Evolutionary conservation across 2,113 vertebrate genomes (phyloP).

Genomic region (Aythya baeri): DNA sequence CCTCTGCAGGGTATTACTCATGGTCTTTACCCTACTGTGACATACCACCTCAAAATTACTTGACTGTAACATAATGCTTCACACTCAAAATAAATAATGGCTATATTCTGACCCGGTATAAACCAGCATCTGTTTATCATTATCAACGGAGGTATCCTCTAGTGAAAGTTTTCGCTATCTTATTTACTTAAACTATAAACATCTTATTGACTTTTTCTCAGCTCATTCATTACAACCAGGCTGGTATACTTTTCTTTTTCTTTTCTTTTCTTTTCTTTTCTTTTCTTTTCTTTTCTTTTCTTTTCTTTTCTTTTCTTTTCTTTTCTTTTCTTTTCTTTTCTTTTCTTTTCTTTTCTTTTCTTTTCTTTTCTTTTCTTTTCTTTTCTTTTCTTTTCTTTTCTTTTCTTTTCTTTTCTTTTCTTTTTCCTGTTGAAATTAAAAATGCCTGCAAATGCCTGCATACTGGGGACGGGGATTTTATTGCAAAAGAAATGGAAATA

Average conservation of each 20-base stretch:
- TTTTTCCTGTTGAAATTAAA: background rate
- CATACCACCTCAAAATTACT: background rate
- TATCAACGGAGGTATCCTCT: background rate
- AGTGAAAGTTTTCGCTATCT: background rate
- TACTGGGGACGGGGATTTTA: background rate
- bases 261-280: background rate
- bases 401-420: background rate
- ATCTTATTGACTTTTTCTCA: background rate
- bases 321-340: background rate
- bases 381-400: no score
- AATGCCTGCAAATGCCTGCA: background rate
- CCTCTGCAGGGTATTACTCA: background rate
- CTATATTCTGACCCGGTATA: background rate
- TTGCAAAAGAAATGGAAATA: background rate
- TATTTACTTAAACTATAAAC: background rate
- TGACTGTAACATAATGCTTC: background rate
- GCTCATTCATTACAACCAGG: background rate
- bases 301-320: background rate
- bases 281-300: no score
- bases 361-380: background rate
- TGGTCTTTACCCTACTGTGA: background rate
- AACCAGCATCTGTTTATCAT: background rate
- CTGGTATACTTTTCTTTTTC: background rate
- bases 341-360: background rate
- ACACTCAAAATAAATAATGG: background rate